A percentile compares a stretch with the other conserved stretches of the same genome.
phyloP scores from a whole-genome alignment of 2,888 invertebrate species.

The Hydroisotoma schaefferi region DNA sequence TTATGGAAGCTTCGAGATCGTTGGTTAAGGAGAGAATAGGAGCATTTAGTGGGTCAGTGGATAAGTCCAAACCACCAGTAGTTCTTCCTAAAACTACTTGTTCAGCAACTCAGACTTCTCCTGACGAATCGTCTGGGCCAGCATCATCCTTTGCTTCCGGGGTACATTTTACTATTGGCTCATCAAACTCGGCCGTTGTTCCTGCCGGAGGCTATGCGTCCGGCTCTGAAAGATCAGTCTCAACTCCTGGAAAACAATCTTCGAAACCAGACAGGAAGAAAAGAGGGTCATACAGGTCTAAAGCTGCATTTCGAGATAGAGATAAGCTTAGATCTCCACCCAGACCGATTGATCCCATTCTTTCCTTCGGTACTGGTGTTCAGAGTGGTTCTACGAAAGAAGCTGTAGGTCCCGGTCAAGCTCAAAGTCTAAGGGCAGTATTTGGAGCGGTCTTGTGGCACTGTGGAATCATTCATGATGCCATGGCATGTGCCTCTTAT shows the following conservation, averaged over 20 bases:
- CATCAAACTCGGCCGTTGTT: constrained; percentile 50
- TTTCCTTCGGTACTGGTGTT: constrained; percentile 18
- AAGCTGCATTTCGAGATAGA: constrained; percentile 30
- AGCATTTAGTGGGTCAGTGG: constrained; percentile 50
- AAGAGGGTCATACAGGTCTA: constrained; percentile 25
- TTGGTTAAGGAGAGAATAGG: constrained; percentile 52
- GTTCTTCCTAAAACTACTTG: constrained; percentile 48
- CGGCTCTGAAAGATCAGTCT: constrained; percentile 15
- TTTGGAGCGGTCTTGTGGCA: constrained; percentile 98
- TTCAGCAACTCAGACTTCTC: constrained; percentile 69
- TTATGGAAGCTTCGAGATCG: constrained; percentile 49
- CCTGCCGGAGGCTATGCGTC: constrained; percentile 49
- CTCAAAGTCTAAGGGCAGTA: constrained; percentile 86
- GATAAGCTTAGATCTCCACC: constrained; percentile 33
- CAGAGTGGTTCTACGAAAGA: constrained; percentile 64
- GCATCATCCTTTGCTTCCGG: constrained; percentile 53
- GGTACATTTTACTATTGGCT: constrained; percentile 63
- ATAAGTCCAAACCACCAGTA: constrained; percentile 16
- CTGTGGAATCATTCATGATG: constrained; percentile 94
- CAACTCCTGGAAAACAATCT: constrained; percentile 22
- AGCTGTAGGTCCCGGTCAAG: constrained; percentile 86
- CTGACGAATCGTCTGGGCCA: constrained; percentile 58
- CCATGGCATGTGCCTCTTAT: constrained; percentile 96
- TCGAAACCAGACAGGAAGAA: constrained; percentile 43
- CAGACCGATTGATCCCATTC: not conserved